Evolutionary conservation across 2,888 invertebrate genomes (phyloP), one percentile per base, ranked within the genome.

Genomic region (Cantharis flavilabris): DNA sequence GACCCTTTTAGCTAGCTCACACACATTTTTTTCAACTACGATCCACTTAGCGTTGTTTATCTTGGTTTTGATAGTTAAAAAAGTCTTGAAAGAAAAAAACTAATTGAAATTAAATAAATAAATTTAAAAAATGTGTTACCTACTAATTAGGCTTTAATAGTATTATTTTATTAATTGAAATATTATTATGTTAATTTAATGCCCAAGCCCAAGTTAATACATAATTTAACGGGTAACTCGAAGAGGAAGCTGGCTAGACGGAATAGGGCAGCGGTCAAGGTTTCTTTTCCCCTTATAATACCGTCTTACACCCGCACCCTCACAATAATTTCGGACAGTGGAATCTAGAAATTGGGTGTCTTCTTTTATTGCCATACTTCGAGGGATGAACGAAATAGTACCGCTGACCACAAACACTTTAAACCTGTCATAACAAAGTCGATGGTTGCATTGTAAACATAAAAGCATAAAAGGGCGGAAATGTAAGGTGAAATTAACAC

Each of bases 1-100:
- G 86, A 85, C 86, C 87, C 86, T 83, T 82, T 84, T 81, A 81
- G 83, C 81, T 78, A 73, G 78, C 73, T 73, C 70, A 75, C 70
- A 73, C 67, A 28, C 65, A 64, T 70, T 75, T 16, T 69, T 78
- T 77, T 78, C 23, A 62, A 13, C 28, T 23, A 16, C 67, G 75
- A 73, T 74, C 74, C 77, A 28, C 63, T 77, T 72, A 18, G 28
- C 65, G 62, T 77, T 79, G 79, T 79, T 80, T 81, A 78, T 80
- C 80, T 80, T 75, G 79, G 79, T 76, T 71, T 74, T 76, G 75
- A 78, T 77, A 80, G 72, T 78, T 75, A 76, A 72, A 80, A 80
- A 74, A 81, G 80, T 78, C 77, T 77, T 77, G 76, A 69, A 71
- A 80, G 75, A 76, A 67, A 75, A 16, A 75, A 78, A 71, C 77